These are phyloP conservation scores for Drosophila antonietae DNA, from an alignment of 2,888 invertebrate genomes.

Conservation along the genomic window DNA sequence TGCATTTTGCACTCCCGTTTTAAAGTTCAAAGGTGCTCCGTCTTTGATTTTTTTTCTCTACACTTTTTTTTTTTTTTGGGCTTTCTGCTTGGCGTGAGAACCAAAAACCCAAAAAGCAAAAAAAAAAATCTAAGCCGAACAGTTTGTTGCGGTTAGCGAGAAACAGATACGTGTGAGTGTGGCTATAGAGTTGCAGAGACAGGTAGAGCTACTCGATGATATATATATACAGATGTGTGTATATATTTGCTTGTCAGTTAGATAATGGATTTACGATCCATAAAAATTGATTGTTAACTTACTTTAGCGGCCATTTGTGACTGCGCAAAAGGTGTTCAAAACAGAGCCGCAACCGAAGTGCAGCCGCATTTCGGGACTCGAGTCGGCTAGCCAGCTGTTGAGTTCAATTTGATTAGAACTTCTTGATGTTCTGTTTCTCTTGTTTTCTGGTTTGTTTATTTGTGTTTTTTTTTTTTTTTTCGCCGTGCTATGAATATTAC, in stretches of 20 bases:
- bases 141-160: constrained; percentile 21
- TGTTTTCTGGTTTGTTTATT: constrained; percentile 17
- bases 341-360: constrained; percentile 41
- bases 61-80: constrained; percentile 22
- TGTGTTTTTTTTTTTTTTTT: constrained; percentile 11
- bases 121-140: constrained; percentile 35
- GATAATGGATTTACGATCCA: constrained; percentile 37
- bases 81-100: constrained; percentile 63
- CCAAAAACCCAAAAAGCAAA: constrained; percentile 27
- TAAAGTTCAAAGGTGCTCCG: constrained; percentile 73
- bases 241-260: constrained; percentile 16
- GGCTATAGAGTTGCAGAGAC: constrained; percentile 4
- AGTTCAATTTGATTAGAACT: constrained; percentile 34
- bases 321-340: constrained; percentile 62
- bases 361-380: constrained; percentile 50
- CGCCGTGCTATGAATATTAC: constrained; percentile 38
- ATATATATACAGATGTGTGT: not conserved
- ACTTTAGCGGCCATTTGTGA: constrained; percentile 75
- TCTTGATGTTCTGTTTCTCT: constrained; percentile 1
- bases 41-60: constrained; percentile 5
- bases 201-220: constrained; percentile 5
- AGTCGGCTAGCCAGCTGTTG: constrained; percentile 4
- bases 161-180: constrained; percentile 4
- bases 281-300: constrained; percentile 50
- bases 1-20: constrained; percentile 76